Base-by-base conservation (phyloP, 1,140 invertebrate species). In the Atta colombica region DNA sequence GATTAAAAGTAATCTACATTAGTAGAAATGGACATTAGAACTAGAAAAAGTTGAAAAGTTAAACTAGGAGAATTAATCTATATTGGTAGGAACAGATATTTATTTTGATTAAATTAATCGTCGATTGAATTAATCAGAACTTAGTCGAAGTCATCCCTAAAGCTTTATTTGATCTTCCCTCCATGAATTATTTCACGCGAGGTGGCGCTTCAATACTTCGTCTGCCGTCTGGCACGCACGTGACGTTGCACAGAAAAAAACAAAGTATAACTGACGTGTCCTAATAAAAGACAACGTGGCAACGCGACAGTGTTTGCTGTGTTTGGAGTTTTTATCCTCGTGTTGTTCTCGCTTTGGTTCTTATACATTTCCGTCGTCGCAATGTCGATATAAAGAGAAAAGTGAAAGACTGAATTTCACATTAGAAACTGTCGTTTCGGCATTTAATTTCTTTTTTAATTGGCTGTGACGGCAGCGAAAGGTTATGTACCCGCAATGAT, bases 251-350 rank as follows among this genome's bases (percentile, higher is more conserved):
- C 65, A 3, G 39, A 82, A 65, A 55, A 77, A 77, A 89, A 78
- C 66, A 85, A 71, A 74, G 63, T 55, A 85, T 25, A 87, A 92
- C 91, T 92, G 91, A 92, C 91, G 91, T 92, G 91, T 92, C 91
- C 82, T 69, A 87, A 88, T 89, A 87, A 63, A 55, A 84, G 86
- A 78, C 88, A 92, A 92, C 91, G 91, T 92, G 91, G 91, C 91
- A 91, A 69, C 31, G 65, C 78, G 51, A 55, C n/a, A 58, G 63
- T 14, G 63, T 49, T 21, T 10, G 4, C n/a, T 45, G 63, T 14
- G 63, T 49, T 21, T 25, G 2, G 12, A 7, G 2, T 16, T 16
- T 12, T 1, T 10, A 7, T 28, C n/a, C 39, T 14, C 18, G 45
- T 31, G n/a, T 16, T n/a, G 14, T 31, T 25, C 0, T 31, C 2